Base-by-base conservation (phyloP, 2,888 invertebrate species). In the Lucinisca nassula region DNA sequence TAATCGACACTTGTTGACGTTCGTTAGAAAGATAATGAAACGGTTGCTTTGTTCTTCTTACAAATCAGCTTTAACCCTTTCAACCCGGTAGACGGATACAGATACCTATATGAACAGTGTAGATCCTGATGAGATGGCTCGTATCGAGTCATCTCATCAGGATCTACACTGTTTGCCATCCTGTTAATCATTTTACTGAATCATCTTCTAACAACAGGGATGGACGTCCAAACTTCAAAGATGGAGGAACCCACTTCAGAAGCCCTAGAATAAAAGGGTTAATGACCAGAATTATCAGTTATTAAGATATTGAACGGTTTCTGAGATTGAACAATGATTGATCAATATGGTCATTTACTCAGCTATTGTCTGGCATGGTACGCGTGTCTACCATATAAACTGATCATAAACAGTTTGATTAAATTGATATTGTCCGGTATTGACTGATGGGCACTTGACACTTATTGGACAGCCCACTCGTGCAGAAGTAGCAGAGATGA, bases 331-430 rank as follows among this genome's bases (percentile, higher is more conserved):
- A 27, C 58, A 24, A 27, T 27, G 58, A 58, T 58, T 58, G 24
- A 67, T 67, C 67, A 67, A 67, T 32, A 67, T 67, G 35, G 21
- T 21, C 35, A 32, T 67, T 32, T 32, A 35, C 35, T 32, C 67
- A n/a, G 8, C 67, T 67, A 35, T 67, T 67, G 67, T 67, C 67
- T 67, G 35, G 4, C 21, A 17, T 21, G 67, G 35, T 24, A 30
- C 35, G 67, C 30, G 67, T 67, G 67, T 67, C 67, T 67, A 67
- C 67, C 67, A 67, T 67, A 67, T 67, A 67, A 67, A 67, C 67
- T 32, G 67, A 67, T 67, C 67, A 67, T 67, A 67, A 67, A 67
- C 67, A 17, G 67, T 67, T 67, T 67, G 35, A 35, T 67, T 67
- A 35, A 67, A 67, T 67, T 12, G 35, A 35, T 67, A 67, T 67